Evolutionary conservation across 2,888 invertebrate species (phyloP).

Genomic region (Callyntrura sp.): DNA sequence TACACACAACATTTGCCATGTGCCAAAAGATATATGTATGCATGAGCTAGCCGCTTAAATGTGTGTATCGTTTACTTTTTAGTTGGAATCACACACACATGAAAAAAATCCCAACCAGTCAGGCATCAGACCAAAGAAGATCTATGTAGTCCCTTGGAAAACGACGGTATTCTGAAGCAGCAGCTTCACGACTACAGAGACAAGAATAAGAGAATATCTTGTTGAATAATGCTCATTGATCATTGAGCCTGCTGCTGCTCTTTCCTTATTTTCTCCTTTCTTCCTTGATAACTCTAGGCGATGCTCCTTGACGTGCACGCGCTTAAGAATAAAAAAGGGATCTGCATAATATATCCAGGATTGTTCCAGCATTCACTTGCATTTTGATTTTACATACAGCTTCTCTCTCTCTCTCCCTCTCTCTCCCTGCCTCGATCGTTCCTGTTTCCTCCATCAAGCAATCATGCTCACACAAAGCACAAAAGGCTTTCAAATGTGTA

Average conservation of each 20-base stretch:
- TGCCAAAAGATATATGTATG: conserved; percentile 61
- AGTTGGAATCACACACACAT: conserved; percentile 37
- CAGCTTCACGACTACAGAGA: conserved; percentile 6
- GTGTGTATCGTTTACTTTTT: conserved; percentile 65
- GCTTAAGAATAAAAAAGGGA: conserved; percentile 50
- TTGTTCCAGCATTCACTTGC: conserved; percentile 50
- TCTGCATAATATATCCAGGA: conserved; percentile 66
- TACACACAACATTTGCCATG: conserved; percentile 15
- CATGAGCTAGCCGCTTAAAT: conserved; percentile 29
- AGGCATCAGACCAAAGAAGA: conserved; percentile 20
- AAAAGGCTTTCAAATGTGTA: conserved; percentile 4
- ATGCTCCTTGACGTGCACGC: conserved; percentile 41
- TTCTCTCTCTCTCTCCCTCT: conserved; percentile 19
- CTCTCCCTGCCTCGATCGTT: no score
- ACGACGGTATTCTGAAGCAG: conserved; percentile 26
- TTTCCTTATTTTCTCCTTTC: not conserved
- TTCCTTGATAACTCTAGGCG: conserved; percentile 58
- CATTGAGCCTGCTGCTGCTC: conserved; percentile 56
- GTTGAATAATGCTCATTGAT: conserved; percentile 76
- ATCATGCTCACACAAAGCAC: not conserved
- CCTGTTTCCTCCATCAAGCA: not conserved
- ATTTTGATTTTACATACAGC: conserved; percentile 42
- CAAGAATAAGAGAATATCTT: conserved; percentile 56
- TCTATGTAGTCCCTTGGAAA: conserved; percentile 12
- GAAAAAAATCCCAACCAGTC: not conserved